These are phyloP conservation scores for Andrena dorsata DNA, from an alignment of 2,888 invertebrate species.

Conservation along the genomic window DNA sequence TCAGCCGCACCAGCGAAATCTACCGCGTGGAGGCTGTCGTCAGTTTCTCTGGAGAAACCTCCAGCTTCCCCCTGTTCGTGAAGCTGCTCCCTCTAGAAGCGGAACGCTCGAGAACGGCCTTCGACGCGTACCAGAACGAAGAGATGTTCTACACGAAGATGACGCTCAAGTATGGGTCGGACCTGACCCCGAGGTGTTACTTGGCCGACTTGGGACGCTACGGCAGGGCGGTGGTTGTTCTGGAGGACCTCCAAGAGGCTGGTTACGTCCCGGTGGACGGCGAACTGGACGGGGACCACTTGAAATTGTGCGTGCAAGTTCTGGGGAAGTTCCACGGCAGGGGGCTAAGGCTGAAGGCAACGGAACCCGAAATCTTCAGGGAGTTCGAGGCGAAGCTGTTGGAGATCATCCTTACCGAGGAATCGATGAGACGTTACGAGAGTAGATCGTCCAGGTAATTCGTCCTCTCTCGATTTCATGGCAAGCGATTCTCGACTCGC, in stretches of 20 bases:
- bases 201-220: slow-evolving; percentile 79
- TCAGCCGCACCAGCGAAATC: slow-evolving; percentile 55
- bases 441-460: slow-evolving; percentile 44
- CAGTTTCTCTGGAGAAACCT: slow-evolving; percentile 77
- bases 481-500: not conserved
- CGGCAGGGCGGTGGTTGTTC: slow-evolving; percentile 77
- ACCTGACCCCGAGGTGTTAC: slow-evolving; percentile 75
- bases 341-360: slow-evolving; percentile 72
- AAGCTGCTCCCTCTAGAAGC: slow-evolving; percentile 72
- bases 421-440: slow-evolving; percentile 30
- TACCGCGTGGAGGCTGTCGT: slow-evolving; percentile 72
- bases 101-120: slow-evolving; percentile 42
- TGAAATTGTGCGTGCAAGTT: slow-evolving; percentile 70
- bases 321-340: slow-evolving; percentile 77
- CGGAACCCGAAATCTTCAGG: slow-evolving; percentile 71
- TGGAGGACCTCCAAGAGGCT: slow-evolving; percentile 76
- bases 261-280: slow-evolving; percentile 67
- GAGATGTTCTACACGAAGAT: slow-evolving; percentile 81
- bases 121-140: slow-evolving; percentile 77
- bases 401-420: slow-evolving; percentile 62
- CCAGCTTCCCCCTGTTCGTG: slow-evolving; percentile 74
- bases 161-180: slow-evolving; percentile 65
- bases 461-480: not conserved
- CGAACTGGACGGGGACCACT: slow-evolving; percentile 74
- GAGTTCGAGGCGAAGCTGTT: slow-evolving; percentile 77